Evolutionary conservation across 1,140 invertebrate genomes (phyloP), one percentile per base, ranked within the genome.

Genomic region (Zophobas morio): DNA sequence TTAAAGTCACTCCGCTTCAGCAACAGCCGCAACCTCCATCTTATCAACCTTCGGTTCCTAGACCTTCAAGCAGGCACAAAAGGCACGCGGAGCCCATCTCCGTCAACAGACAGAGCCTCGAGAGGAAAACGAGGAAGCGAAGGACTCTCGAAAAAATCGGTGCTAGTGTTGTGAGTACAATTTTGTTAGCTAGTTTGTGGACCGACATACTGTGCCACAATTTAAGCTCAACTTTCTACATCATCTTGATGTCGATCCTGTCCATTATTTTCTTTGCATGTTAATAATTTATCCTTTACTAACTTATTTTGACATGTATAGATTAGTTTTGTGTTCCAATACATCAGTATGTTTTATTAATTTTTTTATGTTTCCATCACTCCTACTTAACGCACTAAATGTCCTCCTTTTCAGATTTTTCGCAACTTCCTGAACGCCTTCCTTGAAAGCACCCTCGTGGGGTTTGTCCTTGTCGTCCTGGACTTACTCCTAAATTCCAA

Each of bases 91-190:
- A 80, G 4, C 77, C 80, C 1, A 40, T 80, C 5, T 70, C 79
- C 20, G 5, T 79, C 8, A 77, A 73, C 42, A 81, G 84, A 79
- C 33, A 77, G 20, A 57, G 53, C 51, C n/a, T 79, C 2, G 84
- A 85, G 33, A 70, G 87, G 36, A 87, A 88, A 76, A 85, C 88
- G 8, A 86, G 89, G 74, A 90, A 90, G 78, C 85, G 89, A 40
- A 87, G 88, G 5, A 90, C 88, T 71, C 85, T 86, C 1, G 89
- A 90, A 80, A 89, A 89, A 82, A 86, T 88, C 82, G 87, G 88
- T n/a, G 86, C 87, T 0, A 88, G 86, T 75, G 88, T 89, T 85
- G 89, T 90, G 86, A 89, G 89, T 85, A 63, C 77, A 79, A 57
- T 33, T 77, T 72, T 78, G 47, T 46, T 80, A 51, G 60, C 33